Percentiles rank a stretch among this genome's conserved stretches.
Evolutionary conservation across 2,888 invertebrate species (phyloP).

Genomic region (Drosophila prostipennis): DNA sequence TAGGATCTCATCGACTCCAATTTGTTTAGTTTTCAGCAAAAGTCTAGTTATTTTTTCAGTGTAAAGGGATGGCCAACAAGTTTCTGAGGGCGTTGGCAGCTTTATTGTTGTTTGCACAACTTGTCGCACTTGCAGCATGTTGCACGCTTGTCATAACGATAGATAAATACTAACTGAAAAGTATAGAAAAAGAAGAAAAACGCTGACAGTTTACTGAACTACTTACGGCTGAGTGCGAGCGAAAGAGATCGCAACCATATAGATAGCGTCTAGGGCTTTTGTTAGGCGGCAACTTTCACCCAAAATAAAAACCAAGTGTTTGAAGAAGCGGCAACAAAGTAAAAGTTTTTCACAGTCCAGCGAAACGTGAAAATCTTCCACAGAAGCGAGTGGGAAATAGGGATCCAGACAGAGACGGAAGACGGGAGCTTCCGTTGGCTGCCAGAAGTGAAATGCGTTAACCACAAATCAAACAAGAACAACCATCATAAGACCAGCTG

Average conservation of each 20-base stretch:
- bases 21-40: neutral
- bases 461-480: slow-evolving; percentile 71
- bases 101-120: slow-evolving; percentile 72
- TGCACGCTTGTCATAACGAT: slow-evolving; percentile 61
- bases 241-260: slow-evolving; percentile 30
- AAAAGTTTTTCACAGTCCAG: slow-evolving; percentile 70
- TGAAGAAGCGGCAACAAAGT: slow-evolving; percentile 63
- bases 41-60: slow-evolving; percentile 6
- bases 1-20: neutral
- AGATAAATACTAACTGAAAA: slow-evolving; percentile 66
- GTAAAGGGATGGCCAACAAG: slow-evolving; percentile 41
- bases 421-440: slow-evolving; percentile 24
- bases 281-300: slow-evolving; percentile 66
- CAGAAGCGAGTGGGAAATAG: slow-evolving; percentile 20
- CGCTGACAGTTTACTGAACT: slow-evolving; percentile 40
- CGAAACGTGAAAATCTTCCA: slow-evolving; percentile 56
- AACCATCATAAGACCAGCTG: slow-evolving; percentile 47
- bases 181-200: slow-evolving; percentile 44
- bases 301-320: slow-evolving; percentile 20
- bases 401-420: slow-evolving; percentile 19
- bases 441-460: slow-evolving; percentile 62
- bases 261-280: slow-evolving; percentile 29
- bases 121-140: slow-evolving; percentile 55
- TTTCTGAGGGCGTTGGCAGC: slow-evolving; percentile 66
- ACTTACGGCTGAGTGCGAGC: slow-evolving; percentile 22